phyloP scores from a whole-genome alignment of 1,140 invertebrate genomes.

The Macrosteles quadrilineatus region DNA sequence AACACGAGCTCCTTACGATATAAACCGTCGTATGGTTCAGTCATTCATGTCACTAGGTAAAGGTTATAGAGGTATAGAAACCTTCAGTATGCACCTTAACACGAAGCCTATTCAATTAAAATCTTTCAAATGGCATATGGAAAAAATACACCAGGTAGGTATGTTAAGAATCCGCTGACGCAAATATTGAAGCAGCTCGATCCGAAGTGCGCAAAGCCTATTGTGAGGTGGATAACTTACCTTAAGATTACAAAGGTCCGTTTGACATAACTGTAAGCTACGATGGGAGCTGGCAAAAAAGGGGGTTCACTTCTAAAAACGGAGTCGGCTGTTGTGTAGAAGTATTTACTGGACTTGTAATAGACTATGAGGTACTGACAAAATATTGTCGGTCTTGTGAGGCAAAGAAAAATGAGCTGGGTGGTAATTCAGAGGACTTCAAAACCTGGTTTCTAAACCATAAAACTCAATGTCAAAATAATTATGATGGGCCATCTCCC shows the following conservation, averaged over 20 bases:
- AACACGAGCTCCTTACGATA: no score
- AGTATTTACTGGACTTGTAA: not conserved
- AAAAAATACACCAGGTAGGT: not conserved
- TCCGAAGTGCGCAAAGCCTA: not conserved
- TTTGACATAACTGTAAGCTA: conserved; percentile 13
- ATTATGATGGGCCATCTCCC: conserved; percentile 22
- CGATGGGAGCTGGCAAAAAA: not conserved
- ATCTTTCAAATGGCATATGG: not conserved
- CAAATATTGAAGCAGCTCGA: not conserved
- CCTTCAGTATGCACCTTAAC: not conserved
- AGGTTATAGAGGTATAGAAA: not conserved
- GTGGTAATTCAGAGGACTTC: no score
- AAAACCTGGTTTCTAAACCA: conserved; percentile 19
- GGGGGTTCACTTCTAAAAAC: not conserved
- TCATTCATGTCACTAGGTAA: no score
- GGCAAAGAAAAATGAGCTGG: no score
- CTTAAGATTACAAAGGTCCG: not conserved
- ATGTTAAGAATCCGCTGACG: not conserved
- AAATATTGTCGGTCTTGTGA: not conserved
- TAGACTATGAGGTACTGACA: conserved; percentile 1
- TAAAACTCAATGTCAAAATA: conserved; percentile 19
- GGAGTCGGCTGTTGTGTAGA: not conserved
- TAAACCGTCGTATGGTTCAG: no score
- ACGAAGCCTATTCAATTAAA: not conserved
- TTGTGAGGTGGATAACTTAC: not conserved